These are phyloP conservation scores for Macrotus californicus DNA, from an alignment of 2,113 vertebrate genomes.

Conservation along the genomic window DNA sequence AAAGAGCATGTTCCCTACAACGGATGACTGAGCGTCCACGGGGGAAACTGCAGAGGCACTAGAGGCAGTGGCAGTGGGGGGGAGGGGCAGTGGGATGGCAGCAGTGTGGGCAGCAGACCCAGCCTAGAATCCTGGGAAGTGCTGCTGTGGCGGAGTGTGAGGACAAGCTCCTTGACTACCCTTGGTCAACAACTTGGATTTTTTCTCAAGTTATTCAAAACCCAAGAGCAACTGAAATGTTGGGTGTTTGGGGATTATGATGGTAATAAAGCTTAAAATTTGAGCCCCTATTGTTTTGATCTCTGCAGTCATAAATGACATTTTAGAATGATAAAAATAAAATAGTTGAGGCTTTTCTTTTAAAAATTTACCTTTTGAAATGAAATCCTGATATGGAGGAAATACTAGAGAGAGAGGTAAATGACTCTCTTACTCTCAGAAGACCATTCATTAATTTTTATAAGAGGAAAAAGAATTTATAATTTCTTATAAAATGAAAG, in stretches of 20 bases:
- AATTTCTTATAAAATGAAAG: background rate
- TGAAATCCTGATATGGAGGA: background rate
- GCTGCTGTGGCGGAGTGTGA: rapidly evolving
- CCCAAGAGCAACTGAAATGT: background rate
- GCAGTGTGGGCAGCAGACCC: background rate
- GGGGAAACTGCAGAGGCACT: too few species aligned
- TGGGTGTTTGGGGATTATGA: background rate
- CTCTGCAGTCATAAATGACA: background rate
- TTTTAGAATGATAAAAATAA: background rate
- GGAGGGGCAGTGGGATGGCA: rapidly evolving
- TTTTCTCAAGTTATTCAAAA: background rate
- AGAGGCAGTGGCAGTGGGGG: background rate
- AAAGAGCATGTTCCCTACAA: background rate
- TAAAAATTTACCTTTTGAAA: background rate
- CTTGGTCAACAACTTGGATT: background rate
- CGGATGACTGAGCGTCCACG: background rate
- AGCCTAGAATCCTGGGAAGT: background rate
- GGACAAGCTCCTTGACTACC: background rate
- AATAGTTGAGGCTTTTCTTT: background rate
- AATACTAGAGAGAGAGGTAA: background rate
- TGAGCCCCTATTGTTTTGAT: background rate
- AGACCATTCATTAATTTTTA: background rate
- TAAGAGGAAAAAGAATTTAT: background rate
- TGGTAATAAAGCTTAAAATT: background rate
- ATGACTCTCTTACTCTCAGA: background rate